These are phyloP conservation scores for Xylocampa areola DNA, from an alignment of 2,888 invertebrate genomes.

Conservation along the genomic window DNA sequence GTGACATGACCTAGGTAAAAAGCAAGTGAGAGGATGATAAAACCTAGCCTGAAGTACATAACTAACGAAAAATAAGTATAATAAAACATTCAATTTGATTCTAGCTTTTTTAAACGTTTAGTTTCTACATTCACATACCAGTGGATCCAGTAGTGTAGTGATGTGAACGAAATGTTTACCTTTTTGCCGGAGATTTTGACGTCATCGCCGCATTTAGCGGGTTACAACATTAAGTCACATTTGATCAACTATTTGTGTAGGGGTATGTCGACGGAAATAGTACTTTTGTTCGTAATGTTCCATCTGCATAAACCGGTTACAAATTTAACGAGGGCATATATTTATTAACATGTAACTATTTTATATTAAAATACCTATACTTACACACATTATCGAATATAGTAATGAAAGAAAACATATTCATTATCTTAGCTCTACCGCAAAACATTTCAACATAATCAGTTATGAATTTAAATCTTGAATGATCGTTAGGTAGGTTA, in stretches of 20 bases:
- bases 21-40: too few species aligned
- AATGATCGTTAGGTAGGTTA: too few species aligned
- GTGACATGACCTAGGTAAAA: too few species aligned
- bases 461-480: too few species aligned
- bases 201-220: slow-evolving; percentile 54
- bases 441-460: too few species aligned
- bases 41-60: too few species aligned
- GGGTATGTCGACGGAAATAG: slow-evolving; percentile 39
- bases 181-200: slow-evolving; percentile 38
- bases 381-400: too few species aligned
- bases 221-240: slow-evolving; percentile 51
- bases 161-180: slow-evolving; percentile 53
- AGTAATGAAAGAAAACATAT: too few species aligned
- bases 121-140: slow-evolving; percentile 39
- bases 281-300: slow-evolving; percentile 34
- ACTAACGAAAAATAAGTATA: too few species aligned
- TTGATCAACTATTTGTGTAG: slow-evolving; percentile 54
- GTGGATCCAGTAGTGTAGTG: too few species aligned
- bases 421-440: too few species aligned
- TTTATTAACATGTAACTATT: not conserved
- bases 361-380: too few species aligned
- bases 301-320: slow-evolving; percentile 5
- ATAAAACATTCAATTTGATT: not conserved
- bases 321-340: slow-evolving; percentile 6
- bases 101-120: slow-evolving; percentile 2